Evolutionary conservation across 2,797 vertebrate genomes (phyloP).

Genomic region (Melopsittacus undulatus): DNA sequence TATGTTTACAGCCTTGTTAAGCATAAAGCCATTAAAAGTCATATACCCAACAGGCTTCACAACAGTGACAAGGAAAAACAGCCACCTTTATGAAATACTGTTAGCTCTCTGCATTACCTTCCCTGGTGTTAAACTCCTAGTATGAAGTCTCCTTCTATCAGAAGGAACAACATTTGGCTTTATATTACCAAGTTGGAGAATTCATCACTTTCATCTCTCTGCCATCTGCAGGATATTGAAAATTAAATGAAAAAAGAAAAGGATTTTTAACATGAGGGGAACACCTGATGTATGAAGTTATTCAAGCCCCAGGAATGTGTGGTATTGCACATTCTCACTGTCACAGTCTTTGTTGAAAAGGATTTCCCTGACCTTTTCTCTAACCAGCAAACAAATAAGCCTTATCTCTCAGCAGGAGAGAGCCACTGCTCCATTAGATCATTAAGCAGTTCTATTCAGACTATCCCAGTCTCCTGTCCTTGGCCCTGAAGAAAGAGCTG

Average conservation of each 20-base stretch:
- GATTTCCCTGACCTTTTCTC: slow-evolving; percentile 80
- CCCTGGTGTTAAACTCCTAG: slow-evolving; percentile 40
- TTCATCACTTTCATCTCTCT: slow-evolving; percentile 74
- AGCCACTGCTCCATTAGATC: slow-evolving; percentile 79
- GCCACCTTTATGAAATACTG: slow-evolving; percentile 5
- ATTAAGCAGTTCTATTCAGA: slow-evolving; percentile 79
- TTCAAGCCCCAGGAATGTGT: slow-evolving; percentile 73
- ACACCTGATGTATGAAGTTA: slow-evolving; percentile 77
- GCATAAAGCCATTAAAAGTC: slow-evolving; percentile 37
- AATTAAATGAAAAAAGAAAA: slow-evolving; percentile 76
- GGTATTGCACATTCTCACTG: slow-evolving; percentile 73
- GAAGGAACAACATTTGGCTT: slow-evolving; percentile 65
- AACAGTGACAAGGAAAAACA: slow-evolving; percentile 23
- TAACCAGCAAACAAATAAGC: slow-evolving; percentile 81
- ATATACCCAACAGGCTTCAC: slow-evolving; percentile 25
- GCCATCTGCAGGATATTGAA: slow-evolving; percentile 78
- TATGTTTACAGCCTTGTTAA: slow-evolving; percentile 45
- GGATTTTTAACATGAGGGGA: slow-evolving; percentile 65
- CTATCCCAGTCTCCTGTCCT: slow-evolving; percentile 83
- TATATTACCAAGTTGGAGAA: slow-evolving; percentile 64
- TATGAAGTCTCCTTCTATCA: slow-evolving; percentile 51
- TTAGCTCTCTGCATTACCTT: slow-evolving; percentile 28
- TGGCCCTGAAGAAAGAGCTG: slow-evolving; percentile 86
- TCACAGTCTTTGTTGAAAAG: slow-evolving; percentile 78
- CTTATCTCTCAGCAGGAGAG: slow-evolving; percentile 78